Evolutionary conservation across 2,797 vertebrate species (phyloP).

Genomic region (Spheniscus humboldti): DNA sequence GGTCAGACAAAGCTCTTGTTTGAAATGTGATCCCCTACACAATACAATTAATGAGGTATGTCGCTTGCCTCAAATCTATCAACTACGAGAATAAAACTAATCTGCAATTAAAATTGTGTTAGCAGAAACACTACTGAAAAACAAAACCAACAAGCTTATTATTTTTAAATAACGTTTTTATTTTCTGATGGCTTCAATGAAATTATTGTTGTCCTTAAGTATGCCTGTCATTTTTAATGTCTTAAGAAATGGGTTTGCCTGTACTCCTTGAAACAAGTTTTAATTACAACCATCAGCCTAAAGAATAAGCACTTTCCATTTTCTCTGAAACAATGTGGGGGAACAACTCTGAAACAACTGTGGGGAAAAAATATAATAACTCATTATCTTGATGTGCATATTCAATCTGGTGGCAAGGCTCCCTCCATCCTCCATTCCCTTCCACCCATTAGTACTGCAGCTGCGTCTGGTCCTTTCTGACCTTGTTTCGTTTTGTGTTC

Average conservation of each 20-base stretch:
- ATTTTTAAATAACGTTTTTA: background rate
- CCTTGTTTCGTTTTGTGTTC: background rate
- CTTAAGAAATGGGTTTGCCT: background rate
- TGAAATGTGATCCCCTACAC: background rate
- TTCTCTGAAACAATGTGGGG: background rate
- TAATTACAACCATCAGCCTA: background rate
- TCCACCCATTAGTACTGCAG: background rate
- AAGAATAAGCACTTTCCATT: background rate
- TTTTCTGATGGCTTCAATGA: background rate
- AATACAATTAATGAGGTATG: slow-evolving; percentile 23
- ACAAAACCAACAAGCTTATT: background rate
- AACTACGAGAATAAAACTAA: slow-evolving; percentile 2
- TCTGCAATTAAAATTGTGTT: slow-evolving; percentile 46
- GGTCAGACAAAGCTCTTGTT: background rate
- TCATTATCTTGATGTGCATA: background rate
- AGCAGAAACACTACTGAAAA: background rate
- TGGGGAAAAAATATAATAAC: background rate
- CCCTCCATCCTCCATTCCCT: background rate
- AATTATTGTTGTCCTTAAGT: background rate
- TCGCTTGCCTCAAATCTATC: slow-evolving; percentile 14
- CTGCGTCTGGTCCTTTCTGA: background rate
- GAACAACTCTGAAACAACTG: background rate
- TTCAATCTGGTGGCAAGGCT: background rate
- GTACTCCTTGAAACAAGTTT: background rate
- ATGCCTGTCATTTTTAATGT: background rate